These are phyloP conservation scores for Stegostoma tigrinum DNA, from an alignment of 2,113 vertebrate species.

Conservation along the genomic window DNA sequence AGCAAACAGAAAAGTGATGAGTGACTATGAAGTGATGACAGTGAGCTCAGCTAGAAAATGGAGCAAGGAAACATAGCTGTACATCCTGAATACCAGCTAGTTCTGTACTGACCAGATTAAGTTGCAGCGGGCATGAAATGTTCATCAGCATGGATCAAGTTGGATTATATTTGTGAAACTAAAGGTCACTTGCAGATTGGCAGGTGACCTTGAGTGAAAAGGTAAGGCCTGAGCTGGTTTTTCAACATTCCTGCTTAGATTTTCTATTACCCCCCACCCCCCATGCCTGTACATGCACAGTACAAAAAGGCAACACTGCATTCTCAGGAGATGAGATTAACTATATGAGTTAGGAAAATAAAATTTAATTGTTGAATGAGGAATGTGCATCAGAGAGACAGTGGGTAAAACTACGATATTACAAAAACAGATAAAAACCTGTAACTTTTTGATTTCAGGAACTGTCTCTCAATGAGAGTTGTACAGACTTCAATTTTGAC, in stretches of 20 bases:
- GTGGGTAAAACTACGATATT: slow-evolving; percentile 42
- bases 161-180: slow-evolving; percentile 36
- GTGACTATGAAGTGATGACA: slow-evolving; percentile 31
- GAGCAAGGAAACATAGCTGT: slow-evolving; percentile 7
- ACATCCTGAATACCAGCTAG: slow-evolving; percentile 21
- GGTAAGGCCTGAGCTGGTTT: slow-evolving; percentile 54
- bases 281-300: slow-evolving; percentile 28
- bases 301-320: slow-evolving; percentile 41
- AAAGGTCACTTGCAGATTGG: slow-evolving; percentile 58
- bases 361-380: slow-evolving; percentile 42
- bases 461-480: slow-evolving; percentile 59
- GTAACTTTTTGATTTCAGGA: slow-evolving; percentile 44
- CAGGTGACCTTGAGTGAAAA: slow-evolving; percentile 53
- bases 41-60: slow-evolving; percentile 6
- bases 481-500: slow-evolving; percentile 42
- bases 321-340: slow-evolving; percentile 46
- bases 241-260: slow-evolving; percentile 40
- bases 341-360: slow-evolving; percentile 47
- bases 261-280: background rate
- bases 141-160: slow-evolving; percentile 19
- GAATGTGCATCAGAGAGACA: background rate
- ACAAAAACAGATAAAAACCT: slow-evolving; percentile 52
- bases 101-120: slow-evolving; percentile 18
- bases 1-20: slow-evolving; percentile 12
- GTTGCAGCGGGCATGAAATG: background rate